phyloP scores from a whole-genome alignment of 2,888 invertebrate species.

The Osmoderma eremita region DNA sequence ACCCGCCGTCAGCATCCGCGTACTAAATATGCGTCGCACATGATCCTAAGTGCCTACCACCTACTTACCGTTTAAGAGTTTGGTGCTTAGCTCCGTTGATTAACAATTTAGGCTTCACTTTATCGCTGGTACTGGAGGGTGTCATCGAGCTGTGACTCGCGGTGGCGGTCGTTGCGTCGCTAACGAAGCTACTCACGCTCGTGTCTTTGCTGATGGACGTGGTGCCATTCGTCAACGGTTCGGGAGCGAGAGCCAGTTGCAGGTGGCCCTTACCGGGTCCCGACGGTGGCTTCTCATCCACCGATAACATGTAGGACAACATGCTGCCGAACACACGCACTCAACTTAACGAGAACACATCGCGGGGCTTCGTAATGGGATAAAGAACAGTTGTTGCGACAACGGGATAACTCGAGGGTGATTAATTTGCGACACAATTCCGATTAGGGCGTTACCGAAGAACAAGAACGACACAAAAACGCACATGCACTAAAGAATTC shows the following conservation, averaged over 20 bases:
- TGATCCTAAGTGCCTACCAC: slow-evolving; percentile 32
- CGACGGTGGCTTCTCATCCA: slow-evolving; percentile 79
- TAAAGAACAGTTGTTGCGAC: not conserved
- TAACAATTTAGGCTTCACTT: slow-evolving; percentile 74
- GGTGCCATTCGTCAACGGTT: slow-evolving; percentile 55
- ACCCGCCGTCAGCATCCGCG: too few relatives aligned
- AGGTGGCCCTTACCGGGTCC: slow-evolving; percentile 65
- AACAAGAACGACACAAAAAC: slow-evolving; percentile 25
- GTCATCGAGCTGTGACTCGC: slow-evolving; percentile 67
- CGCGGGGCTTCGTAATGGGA: too few relatives aligned
- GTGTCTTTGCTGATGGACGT: slow-evolving; percentile 70
- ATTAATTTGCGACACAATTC: slow-evolving; percentile 10
- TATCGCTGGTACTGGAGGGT: slow-evolving; percentile 71
- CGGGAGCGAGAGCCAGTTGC: slow-evolving; percentile 59
- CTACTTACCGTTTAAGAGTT: slow-evolving; percentile 74
- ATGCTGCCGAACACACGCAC: slow-evolving; percentile 60
- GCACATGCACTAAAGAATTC: slow-evolving; percentile 34
- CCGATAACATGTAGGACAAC: slow-evolving; percentile 84
- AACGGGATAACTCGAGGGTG: not conserved
- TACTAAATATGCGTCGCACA: too few relatives aligned
- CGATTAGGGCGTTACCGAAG: not conserved
- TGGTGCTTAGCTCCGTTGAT: slow-evolving; percentile 78
- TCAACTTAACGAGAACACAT: slow-evolving; percentile 38
- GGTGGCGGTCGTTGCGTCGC: slow-evolving; percentile 72
- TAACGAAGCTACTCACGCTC: slow-evolving; percentile 76